A percentile compares a stretch with the other conserved stretches of the same genome.
Conservation (phyloP, 2,888 invertebrate species). For the Neoitamus cyanurus region DNA sequence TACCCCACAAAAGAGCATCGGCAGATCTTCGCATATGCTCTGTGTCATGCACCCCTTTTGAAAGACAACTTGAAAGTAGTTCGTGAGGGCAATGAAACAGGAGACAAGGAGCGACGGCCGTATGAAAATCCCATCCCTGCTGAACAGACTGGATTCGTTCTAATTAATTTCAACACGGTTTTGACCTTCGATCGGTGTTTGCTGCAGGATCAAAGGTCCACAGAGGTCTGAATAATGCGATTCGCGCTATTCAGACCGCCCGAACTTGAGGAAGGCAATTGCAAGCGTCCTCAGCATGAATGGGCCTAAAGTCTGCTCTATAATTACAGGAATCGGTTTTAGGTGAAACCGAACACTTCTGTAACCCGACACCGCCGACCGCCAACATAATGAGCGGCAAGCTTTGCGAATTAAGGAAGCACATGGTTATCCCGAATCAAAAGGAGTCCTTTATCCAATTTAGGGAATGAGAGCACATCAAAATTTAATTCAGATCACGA, state of each 20-base stretch:
- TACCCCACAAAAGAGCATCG: slow-evolving; percentile 30
- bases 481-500: slow-evolving; percentile 47
- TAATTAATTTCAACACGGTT: slow-evolving; percentile 56
- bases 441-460: slow-evolving; percentile 26
- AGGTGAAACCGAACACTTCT: slow-evolving; percentile 51
- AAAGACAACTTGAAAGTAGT: slow-evolving; percentile 8
- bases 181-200: slow-evolving; percentile 54
- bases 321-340: slow-evolving; percentile 51
- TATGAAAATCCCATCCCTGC: not conserved
- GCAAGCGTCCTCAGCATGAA: slow-evolving; percentile 18
- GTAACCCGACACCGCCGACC: slow-evolving; percentile 51
- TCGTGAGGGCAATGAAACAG: not conserved
- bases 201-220: slow-evolving; percentile 48
- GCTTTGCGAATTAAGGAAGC: slow-evolving; percentile 56
- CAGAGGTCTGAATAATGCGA: slow-evolving; percentile 29
- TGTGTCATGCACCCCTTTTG: slow-evolving; percentile 15
- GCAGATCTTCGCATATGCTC: slow-evolving; percentile 19
- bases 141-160: slow-evolving; percentile 20
- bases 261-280: slow-evolving; percentile 42
- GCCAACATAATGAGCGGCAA: slow-evolving; percentile 53
- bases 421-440: slow-evolving; percentile 50
- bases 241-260: slow-evolving; percentile 33
- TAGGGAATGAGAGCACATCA: slow-evolving; percentile 49
- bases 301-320: slow-evolving; percentile 21
- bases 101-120: not conserved